Evolutionary conservation across 2,113 vertebrate species (phyloP), one percentile per base, ranked within the genome.

Genomic region (Oreochromis spilurus): DNA sequence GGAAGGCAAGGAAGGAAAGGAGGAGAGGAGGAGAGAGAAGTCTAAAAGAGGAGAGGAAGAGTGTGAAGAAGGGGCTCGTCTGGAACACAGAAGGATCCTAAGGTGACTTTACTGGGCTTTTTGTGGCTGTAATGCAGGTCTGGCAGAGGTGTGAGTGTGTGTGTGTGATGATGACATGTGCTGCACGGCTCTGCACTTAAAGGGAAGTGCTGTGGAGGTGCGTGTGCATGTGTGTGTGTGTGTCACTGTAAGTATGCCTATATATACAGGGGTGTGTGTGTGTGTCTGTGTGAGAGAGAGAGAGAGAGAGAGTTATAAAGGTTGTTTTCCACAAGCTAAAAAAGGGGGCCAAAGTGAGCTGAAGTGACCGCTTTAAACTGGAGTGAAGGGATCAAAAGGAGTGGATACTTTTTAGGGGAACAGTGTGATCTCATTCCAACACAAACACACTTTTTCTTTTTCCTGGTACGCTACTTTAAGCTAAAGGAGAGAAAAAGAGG

Each of bases 311-410:
- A 29, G 70, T 11, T 83, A 62, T 77, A 34, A 50, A 43, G 80
- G 54, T 93, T 93, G 88, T 90, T 92, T 89, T 84, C 55, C 85
- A 75, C 54, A 43, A 62, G 83, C 90, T 92, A 78, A 84, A 84
- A 84, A 88, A 60, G 82, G 82, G 90, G 67, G 45, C 16, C 34
- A 85, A 92, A 92, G 93, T 38, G 88, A 84, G 91, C 87, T 57
- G 91, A 92, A 90, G 83, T 94, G 93, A 92, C 93, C 93, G 79
- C 87, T 89, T 79, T 80, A 90, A 95, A 92, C 95, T 95, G 95
- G 95, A 95, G 95, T 95, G 95, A 95, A 96, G 94, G 95, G 94
- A 91, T 95, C 94, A 84, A 92, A 92, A 94, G 94, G 94, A 95
- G 95, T 89, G 89, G 88, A 91, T 91, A 94, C 91, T 95, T 95